Conservation (phyloP, 2,113 vertebrate genomes). For the Castor canadensis region DNA sequence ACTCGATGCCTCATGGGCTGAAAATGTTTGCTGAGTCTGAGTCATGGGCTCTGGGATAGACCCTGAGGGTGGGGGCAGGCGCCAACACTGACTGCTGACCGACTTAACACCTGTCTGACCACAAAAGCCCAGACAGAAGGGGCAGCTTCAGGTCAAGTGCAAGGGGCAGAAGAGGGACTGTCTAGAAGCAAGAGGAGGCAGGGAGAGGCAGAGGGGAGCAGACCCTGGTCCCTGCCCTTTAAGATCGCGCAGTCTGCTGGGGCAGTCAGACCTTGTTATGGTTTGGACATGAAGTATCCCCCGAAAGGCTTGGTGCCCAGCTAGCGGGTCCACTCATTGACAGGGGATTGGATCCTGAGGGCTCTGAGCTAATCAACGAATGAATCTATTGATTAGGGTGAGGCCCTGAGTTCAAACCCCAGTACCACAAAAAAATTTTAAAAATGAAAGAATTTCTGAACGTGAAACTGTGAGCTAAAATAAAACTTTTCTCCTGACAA, state of each 20-base stretch:
- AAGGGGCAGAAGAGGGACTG: fast-evolving
- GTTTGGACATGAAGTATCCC: too few relatives aligned
- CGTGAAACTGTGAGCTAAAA: too few relatives aligned
- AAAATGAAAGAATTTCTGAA: too few relatives aligned
- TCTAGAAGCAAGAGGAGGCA: neutral
- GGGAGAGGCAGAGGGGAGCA: neutral
- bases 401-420: too few relatives aligned
- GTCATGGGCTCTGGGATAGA: neutral
- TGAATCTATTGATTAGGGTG: too few relatives aligned
- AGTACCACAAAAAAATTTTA: too few relatives aligned
- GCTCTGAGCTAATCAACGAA: too few relatives aligned
- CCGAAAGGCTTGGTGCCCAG: neutral
- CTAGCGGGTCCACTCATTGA: too few relatives aligned
- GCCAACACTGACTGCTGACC: neutral
- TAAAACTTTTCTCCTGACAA: too few relatives aligned
- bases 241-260: neutral
- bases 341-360: too few relatives aligned
- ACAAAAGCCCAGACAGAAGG: neutral
- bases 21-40: conserved; percentile 31
- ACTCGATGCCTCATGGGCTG: neutral
- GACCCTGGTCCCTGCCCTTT: neutral
- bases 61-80: neutral
- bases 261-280: neutral
- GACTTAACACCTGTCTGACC: neutral
- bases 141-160: neutral